Conservation (phyloP, 2,113 vertebrate species). For the Callocephalon fimbriatum region DNA sequence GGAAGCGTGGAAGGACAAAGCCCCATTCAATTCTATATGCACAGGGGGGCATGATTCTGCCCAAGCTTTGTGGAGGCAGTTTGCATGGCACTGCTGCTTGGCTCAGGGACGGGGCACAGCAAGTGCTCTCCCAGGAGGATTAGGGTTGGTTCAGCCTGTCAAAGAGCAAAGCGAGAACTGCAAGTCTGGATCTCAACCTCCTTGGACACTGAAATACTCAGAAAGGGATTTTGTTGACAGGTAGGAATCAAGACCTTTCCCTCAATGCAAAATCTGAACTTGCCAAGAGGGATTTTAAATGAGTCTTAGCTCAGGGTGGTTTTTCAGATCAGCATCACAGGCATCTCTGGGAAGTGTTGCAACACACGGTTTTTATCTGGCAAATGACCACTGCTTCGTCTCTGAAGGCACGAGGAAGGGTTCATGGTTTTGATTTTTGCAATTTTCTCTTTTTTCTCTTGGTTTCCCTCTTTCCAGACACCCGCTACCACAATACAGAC, state of each 20-base stretch:
- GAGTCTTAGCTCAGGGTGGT: neutral
- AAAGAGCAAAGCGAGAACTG: neutral
- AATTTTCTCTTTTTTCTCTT: neutral
- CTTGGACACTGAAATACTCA: neutral
- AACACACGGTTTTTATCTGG: neutral
- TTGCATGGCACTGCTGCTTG: neutral
- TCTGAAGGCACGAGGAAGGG: neutral
- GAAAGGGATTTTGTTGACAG: neutral
- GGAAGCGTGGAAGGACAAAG: neutral
- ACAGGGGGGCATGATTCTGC: neutral
- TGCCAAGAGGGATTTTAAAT: neutral
- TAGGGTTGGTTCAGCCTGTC: neutral
- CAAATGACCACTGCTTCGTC: neutral
- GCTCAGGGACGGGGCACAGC: neutral
- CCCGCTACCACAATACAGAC: neutral
- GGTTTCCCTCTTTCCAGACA: neutral
- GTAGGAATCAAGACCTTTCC: neutral
- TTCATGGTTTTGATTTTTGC: neutral
- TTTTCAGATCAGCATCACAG: neutral
- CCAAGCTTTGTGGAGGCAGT: neutral
- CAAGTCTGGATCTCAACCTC: neutral
- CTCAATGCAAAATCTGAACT: neutral
- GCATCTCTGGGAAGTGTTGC: neutral
- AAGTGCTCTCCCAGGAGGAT: rapidly evolving
- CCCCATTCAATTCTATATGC: neutral